These are phyloP conservation scores for Dryococelus australis DNA, from an alignment of 2,888 invertebrate species.

Conservation along the genomic window DNA sequence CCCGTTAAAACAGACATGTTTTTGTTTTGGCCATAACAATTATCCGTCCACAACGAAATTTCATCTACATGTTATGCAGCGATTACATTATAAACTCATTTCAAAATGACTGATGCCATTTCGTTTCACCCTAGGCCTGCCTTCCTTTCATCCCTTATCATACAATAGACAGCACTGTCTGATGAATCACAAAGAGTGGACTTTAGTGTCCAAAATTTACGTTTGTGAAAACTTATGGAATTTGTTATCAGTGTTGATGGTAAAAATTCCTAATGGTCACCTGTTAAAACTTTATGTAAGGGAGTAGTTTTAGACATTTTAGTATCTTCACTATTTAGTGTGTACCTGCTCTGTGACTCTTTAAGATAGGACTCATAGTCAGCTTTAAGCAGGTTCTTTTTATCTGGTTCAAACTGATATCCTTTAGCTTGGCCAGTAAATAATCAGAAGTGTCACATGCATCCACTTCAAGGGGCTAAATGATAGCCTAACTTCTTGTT, in stretches of 20 bases:
- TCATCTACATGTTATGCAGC: neutral
- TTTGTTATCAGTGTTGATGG: neutral
- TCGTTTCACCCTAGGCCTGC: neutral
- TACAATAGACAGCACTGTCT: neutral
- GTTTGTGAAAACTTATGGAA: neutral
- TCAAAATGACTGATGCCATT: no score
- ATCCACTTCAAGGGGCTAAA: neutral
- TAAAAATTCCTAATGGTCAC: neutral
- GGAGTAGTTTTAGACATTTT: neutral
- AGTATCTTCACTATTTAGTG: neutral
- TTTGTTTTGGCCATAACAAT: conserved; percentile 8
- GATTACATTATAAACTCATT: neutral
- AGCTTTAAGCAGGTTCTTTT: neutral
- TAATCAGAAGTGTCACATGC: neutral
- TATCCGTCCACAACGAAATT: neutral
- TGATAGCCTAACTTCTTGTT: neutral
- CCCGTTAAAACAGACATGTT: neutral
- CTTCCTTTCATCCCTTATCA: neutral
- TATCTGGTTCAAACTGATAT: neutral
- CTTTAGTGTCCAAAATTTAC: neutral
- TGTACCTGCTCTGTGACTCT: neutral
- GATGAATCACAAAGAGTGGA: neutral
- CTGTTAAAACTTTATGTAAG: neutral
- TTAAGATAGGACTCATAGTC: neutral
- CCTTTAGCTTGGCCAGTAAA: neutral